Evolutionary conservation across 2,113 vertebrate genomes (phyloP).

Genomic region (Platichthys flesus): DNA sequence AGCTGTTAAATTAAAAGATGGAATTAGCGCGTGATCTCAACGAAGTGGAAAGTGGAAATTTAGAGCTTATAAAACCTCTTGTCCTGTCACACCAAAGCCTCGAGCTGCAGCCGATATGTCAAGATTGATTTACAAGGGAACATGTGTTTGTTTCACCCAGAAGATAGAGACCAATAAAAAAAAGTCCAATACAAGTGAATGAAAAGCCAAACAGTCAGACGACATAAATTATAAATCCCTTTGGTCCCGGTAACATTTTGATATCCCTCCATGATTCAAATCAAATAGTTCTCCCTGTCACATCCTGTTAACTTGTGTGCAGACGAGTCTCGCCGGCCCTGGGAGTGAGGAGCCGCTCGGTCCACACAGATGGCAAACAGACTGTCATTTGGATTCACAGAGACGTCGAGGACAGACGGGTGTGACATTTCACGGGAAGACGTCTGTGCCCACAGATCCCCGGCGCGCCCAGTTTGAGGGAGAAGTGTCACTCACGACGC

Average conservation of each 20-base stretch:
- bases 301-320: conserved; percentile 32
- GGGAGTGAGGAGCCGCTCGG: conserved; percentile 36
- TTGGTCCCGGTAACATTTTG: background rate
- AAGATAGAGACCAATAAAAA: background rate
- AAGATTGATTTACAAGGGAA: conserved; percentile 23
- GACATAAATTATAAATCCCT: background rate
- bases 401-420: conserved; percentile 71
- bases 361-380: conserved; percentile 82
- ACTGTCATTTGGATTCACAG: conserved; percentile 78
- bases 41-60: background rate
- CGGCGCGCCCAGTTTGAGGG: conserved; percentile 33
- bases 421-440: conserved; percentile 82
- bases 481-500: conserved; percentile 47
- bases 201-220: background rate
- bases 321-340: conserved; percentile 32
- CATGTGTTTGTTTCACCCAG: background rate
- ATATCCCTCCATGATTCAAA: background rate
- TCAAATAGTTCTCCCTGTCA: background rate
- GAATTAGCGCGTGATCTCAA: conserved; percentile 6
- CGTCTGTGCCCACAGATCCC: conserved; percentile 71
- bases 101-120: background rate
- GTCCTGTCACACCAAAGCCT: conserved; percentile 12
- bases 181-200: background rate
- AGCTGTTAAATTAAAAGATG: conserved; percentile 41
- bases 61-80: conserved; percentile 12